phyloP scores from a whole-genome alignment of 2,888 invertebrate species.

The Pollenia griseotomentosa region DNA sequence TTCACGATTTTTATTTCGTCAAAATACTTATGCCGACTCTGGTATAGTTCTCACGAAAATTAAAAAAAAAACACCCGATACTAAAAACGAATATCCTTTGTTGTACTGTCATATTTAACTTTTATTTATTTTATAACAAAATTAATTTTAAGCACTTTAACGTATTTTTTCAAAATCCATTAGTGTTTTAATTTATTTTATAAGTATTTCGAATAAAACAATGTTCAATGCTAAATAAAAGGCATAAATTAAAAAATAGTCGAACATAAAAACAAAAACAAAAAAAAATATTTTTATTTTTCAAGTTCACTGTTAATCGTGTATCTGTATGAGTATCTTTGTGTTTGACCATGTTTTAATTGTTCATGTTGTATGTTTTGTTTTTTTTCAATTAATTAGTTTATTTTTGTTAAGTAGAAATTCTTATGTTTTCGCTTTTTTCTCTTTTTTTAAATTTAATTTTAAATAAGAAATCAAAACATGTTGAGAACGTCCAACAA shows the following conservation, averaged over 20 bases:
- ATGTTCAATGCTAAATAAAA: not conserved
- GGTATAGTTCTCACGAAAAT: no score
- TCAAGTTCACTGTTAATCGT: conserved; percentile 69
- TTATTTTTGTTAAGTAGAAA: not conserved
- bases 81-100: no score
- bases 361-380: conserved; percentile 5
- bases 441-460: conserved; percentile 30
- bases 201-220: not conserved
- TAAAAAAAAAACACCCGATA: no score
- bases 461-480: conserved; percentile 40
- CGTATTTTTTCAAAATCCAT: no score
- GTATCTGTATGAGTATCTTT: not conserved
- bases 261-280: not conserved
- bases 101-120: no score
- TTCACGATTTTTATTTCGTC: no score
- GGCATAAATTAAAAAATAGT: not conserved
- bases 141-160: no score
- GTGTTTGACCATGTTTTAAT: conserved; percentile 18
- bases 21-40: no score
- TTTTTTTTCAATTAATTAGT: conserved; percentile 36
- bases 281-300: conserved; percentile 21
- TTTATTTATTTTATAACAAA: no score
- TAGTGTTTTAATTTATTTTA: no score
- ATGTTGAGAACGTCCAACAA: conserved; percentile 52
- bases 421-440: not conserved